Conservation (phyloP, 1,140 invertebrate species). For the Octopus sinensis region DNA sequence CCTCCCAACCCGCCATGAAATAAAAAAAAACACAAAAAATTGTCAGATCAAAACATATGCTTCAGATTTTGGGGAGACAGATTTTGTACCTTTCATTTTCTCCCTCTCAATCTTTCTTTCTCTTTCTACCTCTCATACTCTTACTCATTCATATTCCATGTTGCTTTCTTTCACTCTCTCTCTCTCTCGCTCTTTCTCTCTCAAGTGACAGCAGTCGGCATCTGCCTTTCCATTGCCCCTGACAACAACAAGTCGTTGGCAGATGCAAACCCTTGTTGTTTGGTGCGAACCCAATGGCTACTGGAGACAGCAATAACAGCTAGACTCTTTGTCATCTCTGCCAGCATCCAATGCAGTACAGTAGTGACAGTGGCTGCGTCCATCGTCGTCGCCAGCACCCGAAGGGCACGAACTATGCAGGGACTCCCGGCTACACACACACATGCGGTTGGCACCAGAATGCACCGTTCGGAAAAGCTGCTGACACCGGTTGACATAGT, state of each 20-base stretch:
- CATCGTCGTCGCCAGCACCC: neutral
- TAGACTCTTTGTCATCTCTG: neutral
- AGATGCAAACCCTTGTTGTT: too few relatives aligned
- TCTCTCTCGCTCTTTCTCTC: neutral
- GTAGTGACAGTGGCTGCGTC: neutral
- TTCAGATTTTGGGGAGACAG: too few relatives aligned
- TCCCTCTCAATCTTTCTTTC: too few relatives aligned
- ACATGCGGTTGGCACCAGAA: neutral
- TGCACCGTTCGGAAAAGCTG: neutral
- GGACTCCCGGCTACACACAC: neutral
- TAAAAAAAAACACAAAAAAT: too few relatives aligned
- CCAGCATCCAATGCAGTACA: neutral
- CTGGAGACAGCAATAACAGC: constrained; percentile 1
- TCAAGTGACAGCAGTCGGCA: too few relatives aligned
- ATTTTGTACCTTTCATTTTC: too few relatives aligned
- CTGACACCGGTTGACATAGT: constrained; percentile 53
- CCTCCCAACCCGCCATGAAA: too few relatives aligned
- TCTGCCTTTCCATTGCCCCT: too few relatives aligned
- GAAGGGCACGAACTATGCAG: neutral
- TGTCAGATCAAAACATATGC: too few relatives aligned
- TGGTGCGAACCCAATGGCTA: neutral
- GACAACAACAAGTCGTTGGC: too few relatives aligned
- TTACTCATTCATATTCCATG: neutral
- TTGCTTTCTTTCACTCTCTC: neutral
- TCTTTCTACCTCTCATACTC: neutral